These are phyloP conservation scores for Protosalanx chinensis DNA, from an alignment of 2,797 vertebrate species.

Conservation along the genomic window DNA sequence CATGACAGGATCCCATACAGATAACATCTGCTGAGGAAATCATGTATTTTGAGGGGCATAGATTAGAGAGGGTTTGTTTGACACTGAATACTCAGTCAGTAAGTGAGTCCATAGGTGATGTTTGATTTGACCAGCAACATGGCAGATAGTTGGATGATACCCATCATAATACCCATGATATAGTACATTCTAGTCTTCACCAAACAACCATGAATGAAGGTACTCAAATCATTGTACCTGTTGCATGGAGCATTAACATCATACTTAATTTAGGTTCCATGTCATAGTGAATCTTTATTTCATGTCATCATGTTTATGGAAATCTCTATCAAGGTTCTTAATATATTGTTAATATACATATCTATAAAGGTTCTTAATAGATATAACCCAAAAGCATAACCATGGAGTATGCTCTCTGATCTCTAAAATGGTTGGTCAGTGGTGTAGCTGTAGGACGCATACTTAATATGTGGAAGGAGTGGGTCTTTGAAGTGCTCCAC, in stretches of 20 bases:
- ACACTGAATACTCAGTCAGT: not conserved
- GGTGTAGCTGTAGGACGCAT: not conserved
- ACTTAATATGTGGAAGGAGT: not conserved
- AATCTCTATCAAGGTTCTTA: too few relatives aligned
- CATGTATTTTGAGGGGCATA: too few relatives aligned
- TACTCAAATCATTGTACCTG: not conserved
- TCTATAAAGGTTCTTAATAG: too few relatives aligned
- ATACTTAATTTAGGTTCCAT: too few relatives aligned
- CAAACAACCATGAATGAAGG: not conserved
- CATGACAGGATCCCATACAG: constrained; percentile 2
- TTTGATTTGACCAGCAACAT: not conserved
- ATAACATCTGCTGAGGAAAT: constrained; percentile 9
- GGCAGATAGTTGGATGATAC: not conserved
- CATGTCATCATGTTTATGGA: too few relatives aligned
- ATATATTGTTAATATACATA: too few relatives aligned
- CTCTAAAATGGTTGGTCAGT: not conserved
- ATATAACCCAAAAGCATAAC: not conserved
- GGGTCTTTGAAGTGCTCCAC: constrained; percentile 11
- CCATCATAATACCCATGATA: not conserved
- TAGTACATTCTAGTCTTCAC: not conserved
- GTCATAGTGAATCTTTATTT: too few relatives aligned
- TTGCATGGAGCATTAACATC: too few relatives aligned
- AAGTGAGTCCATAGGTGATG: not conserved
- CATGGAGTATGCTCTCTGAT: not conserved
- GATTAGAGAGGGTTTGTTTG: not conserved